phyloP scores from a whole-genome alignment of 2,888 invertebrate species.

The Zelleria hepariella region DNA sequence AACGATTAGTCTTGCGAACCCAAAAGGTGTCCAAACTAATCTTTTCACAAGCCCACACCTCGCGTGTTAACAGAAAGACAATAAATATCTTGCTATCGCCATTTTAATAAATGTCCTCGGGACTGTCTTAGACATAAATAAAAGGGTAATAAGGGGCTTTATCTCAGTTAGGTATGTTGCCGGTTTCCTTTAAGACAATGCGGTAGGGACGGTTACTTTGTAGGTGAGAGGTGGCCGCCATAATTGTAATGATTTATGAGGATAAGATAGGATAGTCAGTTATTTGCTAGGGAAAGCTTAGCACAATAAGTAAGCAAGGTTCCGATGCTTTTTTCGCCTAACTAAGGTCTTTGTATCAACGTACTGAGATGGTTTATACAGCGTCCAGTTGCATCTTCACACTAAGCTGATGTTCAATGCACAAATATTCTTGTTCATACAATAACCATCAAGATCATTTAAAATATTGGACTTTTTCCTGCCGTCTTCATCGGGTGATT shows the following conservation, averaged over 20 bases:
- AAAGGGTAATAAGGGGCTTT: slow-evolving; percentile 46
- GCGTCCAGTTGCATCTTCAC: too few species aligned
- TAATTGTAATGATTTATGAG: not conserved
- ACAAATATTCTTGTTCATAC: too few species aligned
- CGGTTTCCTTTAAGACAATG: slow-evolving; percentile 25
- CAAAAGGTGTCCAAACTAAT: slow-evolving; percentile 3
- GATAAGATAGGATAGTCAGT: too few species aligned
- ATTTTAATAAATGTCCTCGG: slow-evolving; percentile 64
- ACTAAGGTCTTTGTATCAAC: too few species aligned
- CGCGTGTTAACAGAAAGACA: slow-evolving; percentile 54
- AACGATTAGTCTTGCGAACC: not conserved
- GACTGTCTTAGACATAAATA: slow-evolving; percentile 41
- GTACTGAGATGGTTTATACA: too few species aligned
- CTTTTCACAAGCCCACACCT: slow-evolving; percentile 25
- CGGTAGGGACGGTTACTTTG: slow-evolving; percentile 21
- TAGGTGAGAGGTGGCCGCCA: not conserved
- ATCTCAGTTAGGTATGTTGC: slow-evolving; percentile 28
- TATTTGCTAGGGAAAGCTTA: too few species aligned
- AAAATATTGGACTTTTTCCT: too few species aligned
- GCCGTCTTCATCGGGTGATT: too few species aligned
- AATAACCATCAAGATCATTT: too few species aligned
- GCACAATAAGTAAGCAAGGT: too few species aligned
- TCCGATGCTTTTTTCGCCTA: too few species aligned
- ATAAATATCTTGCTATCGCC: slow-evolving; percentile 67
- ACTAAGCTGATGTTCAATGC: too few species aligned